These are phyloP conservation scores for Plutella xylostella DNA, from an alignment of 2,888 invertebrate species.

Conservation along the genomic window DNA sequence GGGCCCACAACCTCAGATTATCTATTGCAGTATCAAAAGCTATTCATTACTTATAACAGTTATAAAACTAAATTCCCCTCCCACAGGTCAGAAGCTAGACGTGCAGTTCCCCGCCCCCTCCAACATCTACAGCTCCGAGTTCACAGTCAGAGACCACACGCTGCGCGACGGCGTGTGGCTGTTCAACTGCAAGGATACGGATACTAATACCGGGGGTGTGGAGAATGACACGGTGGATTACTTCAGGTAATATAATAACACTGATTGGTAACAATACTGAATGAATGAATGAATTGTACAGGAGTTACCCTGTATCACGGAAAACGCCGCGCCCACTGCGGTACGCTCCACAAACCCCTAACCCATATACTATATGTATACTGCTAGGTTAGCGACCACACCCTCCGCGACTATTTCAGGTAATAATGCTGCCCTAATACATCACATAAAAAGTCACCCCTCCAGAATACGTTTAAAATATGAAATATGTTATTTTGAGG, in stretches of 20 bases:
- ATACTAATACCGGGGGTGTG: conserved; percentile 29
- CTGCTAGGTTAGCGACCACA: too few relatives aligned
- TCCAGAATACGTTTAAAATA: too few relatives aligned
- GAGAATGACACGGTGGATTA: conserved; percentile 23
- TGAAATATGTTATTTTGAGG: too few relatives aligned
- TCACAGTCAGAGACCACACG: conserved; percentile 49
- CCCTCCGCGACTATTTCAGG: too few relatives aligned
- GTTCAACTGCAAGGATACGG: conserved; percentile 26
- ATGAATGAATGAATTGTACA: too few relatives aligned
- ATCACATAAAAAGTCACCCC: too few relatives aligned
- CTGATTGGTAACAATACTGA: too few relatives aligned
- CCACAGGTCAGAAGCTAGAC: conserved; percentile 42
- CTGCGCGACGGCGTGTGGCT: conserved; percentile 45
- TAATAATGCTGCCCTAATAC: too few relatives aligned
- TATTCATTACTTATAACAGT: too few relatives aligned
- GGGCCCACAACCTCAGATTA: background rate
- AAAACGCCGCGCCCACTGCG: background rate
- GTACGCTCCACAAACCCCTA: background rate
- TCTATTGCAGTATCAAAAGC: background rate
- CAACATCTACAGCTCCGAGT: conserved; percentile 37
- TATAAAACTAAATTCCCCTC: background rate
- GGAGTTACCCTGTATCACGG: background rate
- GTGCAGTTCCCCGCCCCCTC: conserved; percentile 41
- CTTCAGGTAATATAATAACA: too few relatives aligned
- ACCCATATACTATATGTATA: background rate